Evolutionary conservation across 2,888 invertebrate species (phyloP).

Genomic region (Campoplex nolae): DNA sequence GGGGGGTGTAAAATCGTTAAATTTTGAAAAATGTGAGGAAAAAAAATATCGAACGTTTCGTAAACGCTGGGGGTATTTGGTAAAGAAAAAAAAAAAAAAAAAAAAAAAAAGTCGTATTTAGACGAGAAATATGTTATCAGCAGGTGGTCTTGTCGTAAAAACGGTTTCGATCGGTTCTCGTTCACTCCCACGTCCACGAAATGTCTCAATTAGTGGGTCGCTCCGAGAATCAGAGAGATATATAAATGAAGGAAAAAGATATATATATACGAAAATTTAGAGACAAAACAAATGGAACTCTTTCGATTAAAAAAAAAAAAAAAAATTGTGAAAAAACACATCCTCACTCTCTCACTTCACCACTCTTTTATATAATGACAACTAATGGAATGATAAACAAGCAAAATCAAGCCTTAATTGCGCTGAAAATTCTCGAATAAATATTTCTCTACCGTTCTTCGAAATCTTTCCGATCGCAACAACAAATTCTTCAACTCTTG

Average conservation of each 20-base stretch:
- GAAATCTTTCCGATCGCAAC: conserved; percentile 52
- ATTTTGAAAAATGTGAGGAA: neutral
- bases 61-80: neutral
- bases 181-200: conserved; percentile 45
- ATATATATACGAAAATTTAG: neutral
- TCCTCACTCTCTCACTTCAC: neutral
- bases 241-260: neutral
- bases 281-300: neutral
- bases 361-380: conserved; percentile 7
- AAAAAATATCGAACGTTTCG: neutral
- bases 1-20: neutral
- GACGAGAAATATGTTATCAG: conserved; percentile 32
- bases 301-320: neutral
- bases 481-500: conserved; percentile 1
- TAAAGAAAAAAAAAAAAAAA: neutral
- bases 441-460: conserved; percentile 21
- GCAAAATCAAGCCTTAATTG: conserved; percentile 45
- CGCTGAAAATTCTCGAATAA: conserved; percentile 40
- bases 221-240: neutral
- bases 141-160: conserved; percentile 38
- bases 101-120: neutral
- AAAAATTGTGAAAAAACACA: neutral
- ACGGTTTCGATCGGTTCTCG: conserved; percentile 43
- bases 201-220: conserved; percentile 53
- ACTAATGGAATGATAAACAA: conserved; percentile 55